These are phyloP conservation scores for Alouatta palliata DNA, from an alignment of 2,113 vertebrate genomes.

Conservation along the genomic window DNA sequence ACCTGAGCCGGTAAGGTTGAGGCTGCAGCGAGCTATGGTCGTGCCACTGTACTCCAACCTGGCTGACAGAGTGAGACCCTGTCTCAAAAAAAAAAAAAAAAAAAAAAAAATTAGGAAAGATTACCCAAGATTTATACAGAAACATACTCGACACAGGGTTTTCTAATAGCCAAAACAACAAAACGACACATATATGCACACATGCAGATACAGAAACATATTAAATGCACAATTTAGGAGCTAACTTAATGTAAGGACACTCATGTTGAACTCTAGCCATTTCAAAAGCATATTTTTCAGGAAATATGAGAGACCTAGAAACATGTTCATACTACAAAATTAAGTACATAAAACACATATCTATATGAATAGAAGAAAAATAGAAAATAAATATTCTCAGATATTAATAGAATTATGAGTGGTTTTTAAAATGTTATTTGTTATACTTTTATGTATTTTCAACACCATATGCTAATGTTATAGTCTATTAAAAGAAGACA, in stretches of 20 bases:
- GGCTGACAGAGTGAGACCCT: too few species aligned
- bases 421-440: not conserved
- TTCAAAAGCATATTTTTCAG: slow-evolving; percentile 36
- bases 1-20: too few species aligned
- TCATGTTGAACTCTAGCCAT: not conserved
- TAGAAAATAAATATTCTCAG: not conserved
- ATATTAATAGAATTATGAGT: not conserved
- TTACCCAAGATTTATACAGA: not conserved
- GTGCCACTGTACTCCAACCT: too few species aligned
- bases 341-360: slow-evolving; percentile 5
- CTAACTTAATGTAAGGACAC: not conserved
- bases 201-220: not conserved
- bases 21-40: too few species aligned
- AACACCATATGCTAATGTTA: not conserved
- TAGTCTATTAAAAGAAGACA: not conserved
- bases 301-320: slow-evolving; percentile 34
- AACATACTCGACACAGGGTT: not conserved
- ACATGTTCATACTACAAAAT: not conserved
- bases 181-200: not conserved
- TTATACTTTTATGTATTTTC: slow-evolving; percentile 1
- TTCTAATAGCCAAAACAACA: slow-evolving; percentile 1
- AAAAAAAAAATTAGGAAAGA: not conserved
- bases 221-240: not conserved
- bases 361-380: not conserved
- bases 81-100: too few species aligned